Conservation (phyloP, 2,888 invertebrate genomes). For the Hypomecis atomaria region DNA sequence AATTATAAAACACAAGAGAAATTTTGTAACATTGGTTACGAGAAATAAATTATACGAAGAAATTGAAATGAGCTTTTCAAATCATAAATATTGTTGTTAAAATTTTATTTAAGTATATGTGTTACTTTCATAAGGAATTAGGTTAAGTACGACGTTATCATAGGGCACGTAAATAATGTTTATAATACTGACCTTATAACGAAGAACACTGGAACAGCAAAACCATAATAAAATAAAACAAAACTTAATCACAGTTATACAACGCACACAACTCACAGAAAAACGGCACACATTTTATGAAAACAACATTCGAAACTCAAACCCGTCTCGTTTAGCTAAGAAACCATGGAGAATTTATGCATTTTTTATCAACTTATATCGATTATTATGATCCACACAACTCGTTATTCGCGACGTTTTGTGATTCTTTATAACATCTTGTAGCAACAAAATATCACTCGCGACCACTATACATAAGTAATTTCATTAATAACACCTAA, state of each 20-base stretch:
- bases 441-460: slow-evolving; percentile 71
- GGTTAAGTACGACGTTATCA: too few species aligned
- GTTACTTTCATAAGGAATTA: too few species aligned
- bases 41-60: too few species aligned
- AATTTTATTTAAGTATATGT: too few species aligned
- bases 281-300: slow-evolving; percentile 41
- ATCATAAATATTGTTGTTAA: too few species aligned
- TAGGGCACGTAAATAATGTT: slow-evolving; percentile 52
- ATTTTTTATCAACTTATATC: slow-evolving; percentile 81
- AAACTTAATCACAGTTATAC: slow-evolving; percentile 46
- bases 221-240: slow-evolving; percentile 59
- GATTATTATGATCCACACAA: slow-evolving; percentile 63
- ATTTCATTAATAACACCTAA: slow-evolving; percentile 84
- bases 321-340: slow-evolving; percentile 69
- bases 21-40: too few species aligned
- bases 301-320: slow-evolving; percentile 59
- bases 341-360: slow-evolving; percentile 80
- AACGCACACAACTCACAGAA: slow-evolving; percentile 42
- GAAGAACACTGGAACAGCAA: slow-evolving; percentile 50
- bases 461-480: slow-evolving; percentile 71
- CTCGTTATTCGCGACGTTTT: slow-evolving; percentile 50
- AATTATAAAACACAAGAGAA: too few species aligned
- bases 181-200: slow-evolving; percentile 66
- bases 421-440: slow-evolving; percentile 60
- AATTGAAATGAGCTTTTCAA: too few species aligned